phyloP scores from a whole-genome alignment of 2,113 vertebrate genomes.

The Phrynosoma blainvillii region DNA sequence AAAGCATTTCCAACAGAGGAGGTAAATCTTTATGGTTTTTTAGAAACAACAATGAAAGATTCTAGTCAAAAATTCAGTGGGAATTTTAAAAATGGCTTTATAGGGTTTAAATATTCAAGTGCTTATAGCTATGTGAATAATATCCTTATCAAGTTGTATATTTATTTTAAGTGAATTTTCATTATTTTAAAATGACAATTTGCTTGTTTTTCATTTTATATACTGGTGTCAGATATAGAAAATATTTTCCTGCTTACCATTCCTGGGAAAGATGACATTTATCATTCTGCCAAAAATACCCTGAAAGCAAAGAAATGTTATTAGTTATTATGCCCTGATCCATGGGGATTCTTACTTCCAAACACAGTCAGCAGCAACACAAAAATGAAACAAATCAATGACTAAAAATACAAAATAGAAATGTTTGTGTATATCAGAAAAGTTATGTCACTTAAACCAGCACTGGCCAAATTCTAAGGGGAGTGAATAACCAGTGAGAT shows the following conservation, averaged over 20 bases:
- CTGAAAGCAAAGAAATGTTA: slow-evolving; percentile 79
- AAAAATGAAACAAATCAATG: slow-evolving; percentile 63
- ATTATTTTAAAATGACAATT: slow-evolving; percentile 60
- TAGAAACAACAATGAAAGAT: slow-evolving; percentile 29
- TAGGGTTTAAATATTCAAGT: slow-evolving; percentile 71
- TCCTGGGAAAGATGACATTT: slow-evolving; percentile 74
- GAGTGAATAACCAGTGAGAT: no score
- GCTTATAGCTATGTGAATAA: slow-evolving; percentile 62
- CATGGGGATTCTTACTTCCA: slow-evolving; percentile 69
- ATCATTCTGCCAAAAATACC: slow-evolving; percentile 76
- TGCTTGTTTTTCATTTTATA: slow-evolving; percentile 64
- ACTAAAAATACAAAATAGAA: slow-evolving; percentile 66
- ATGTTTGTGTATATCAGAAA: slow-evolving; percentile 54
- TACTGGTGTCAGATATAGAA: slow-evolving; percentile 64
- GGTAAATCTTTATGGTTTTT: slow-evolving; percentile 54
- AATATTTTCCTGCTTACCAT: slow-evolving; percentile 78
- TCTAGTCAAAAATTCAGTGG: slow-evolving; percentile 47
- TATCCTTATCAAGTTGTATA: slow-evolving; percentile 69
- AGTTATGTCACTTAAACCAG: slow-evolving; percentile 39
- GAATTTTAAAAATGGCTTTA: slow-evolving; percentile 64
- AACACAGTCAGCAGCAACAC: slow-evolving; percentile 68
- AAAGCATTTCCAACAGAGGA: slow-evolving; percentile 57
- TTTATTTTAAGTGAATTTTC: slow-evolving; percentile 65
- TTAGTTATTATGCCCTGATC: slow-evolving; percentile 76
- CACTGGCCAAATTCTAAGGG: slow-evolving; percentile 22